Evolutionary conservation across 2,113 vertebrate species (phyloP).

Genomic region (Nycticebus coucang): DNA sequence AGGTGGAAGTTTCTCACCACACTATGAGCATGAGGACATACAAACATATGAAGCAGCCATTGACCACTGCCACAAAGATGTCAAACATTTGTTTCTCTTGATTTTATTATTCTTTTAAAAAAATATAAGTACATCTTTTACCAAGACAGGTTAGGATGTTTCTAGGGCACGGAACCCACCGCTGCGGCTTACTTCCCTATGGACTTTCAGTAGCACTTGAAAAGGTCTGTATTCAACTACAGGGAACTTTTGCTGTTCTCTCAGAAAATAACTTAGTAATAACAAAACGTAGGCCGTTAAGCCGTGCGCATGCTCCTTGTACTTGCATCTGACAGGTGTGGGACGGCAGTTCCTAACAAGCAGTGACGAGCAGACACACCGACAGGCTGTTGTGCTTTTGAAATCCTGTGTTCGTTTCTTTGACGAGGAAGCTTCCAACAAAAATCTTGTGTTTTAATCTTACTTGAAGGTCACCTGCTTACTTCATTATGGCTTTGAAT

Average conservation of each 20-base stretch:
- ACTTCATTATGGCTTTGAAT: neutral
- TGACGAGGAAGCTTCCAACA: neutral
- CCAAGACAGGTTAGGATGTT: slow-evolving; percentile 39
- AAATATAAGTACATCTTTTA: slow-evolving; percentile 72
- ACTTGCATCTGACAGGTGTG: neutral
- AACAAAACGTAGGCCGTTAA: neutral
- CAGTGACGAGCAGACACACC: fast-evolving
- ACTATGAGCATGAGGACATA: neutral
- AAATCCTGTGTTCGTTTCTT: neutral
- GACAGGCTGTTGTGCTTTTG: fast-evolving
- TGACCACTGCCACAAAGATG: neutral
- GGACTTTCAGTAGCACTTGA: slow-evolving; percentile 23
- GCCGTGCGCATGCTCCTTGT: neutral
- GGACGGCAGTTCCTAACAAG: neutral
- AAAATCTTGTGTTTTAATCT: neutral
- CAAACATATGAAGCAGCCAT: neutral
- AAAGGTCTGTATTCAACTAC: neutral
- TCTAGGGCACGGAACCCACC: slow-evolving; percentile 14
- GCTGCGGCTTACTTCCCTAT: neutral
- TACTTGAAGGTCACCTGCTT: neutral
- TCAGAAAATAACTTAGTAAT: slow-evolving; percentile 53
- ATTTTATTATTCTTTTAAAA: slow-evolving; percentile 66
- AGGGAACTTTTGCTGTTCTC: neutral
- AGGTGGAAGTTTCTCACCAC: neutral
- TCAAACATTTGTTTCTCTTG: slow-evolving; percentile 41